Conservation (phyloP, 2,888 invertebrate species). For the Elysia crispata region DNA sequence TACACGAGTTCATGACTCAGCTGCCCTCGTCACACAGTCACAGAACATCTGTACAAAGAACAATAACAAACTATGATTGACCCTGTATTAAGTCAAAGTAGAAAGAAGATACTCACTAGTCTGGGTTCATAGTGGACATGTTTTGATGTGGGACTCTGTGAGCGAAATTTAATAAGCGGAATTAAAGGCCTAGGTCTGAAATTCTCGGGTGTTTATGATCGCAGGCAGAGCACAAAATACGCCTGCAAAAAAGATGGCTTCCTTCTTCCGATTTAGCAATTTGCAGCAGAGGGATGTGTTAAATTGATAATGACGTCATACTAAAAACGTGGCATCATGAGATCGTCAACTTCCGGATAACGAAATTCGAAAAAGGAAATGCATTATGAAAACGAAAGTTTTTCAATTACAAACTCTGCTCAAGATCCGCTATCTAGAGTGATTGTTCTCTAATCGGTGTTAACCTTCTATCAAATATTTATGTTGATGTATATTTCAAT, state of each 20-base stretch:
- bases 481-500: too few relatives aligned
- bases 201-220: constrained; percentile 36
- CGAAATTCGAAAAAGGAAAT: constrained; percentile 23
- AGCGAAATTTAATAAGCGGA: neutral
- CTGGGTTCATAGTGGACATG: constrained; percentile 51
- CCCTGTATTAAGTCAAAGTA: too few relatives aligned
- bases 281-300: constrained; percentile 39
- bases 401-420: too few relatives aligned
- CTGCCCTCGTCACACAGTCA: too few relatives aligned
- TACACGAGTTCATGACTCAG: too few relatives aligned
- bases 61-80: too few relatives aligned
- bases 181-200: constrained; percentile 18
- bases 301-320: constrained; percentile 47
- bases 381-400: neutral
- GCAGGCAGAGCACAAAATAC: constrained; percentile 46
- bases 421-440: too few relatives aligned
- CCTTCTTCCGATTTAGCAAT: constrained; percentile 51
- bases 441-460: too few relatives aligned
- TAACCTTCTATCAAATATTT: too few relatives aligned
- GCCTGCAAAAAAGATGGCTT: constrained; percentile 51
- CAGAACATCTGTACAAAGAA: too few relatives aligned
- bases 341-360: constrained; percentile 43
- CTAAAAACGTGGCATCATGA: constrained; percentile 49
- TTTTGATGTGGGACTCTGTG: constrained; percentile 30
- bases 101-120: constrained; percentile 41